Evolutionary conservation across 2,888 invertebrate genomes (phyloP).

Genomic region (Phalera bucephala): DNA sequence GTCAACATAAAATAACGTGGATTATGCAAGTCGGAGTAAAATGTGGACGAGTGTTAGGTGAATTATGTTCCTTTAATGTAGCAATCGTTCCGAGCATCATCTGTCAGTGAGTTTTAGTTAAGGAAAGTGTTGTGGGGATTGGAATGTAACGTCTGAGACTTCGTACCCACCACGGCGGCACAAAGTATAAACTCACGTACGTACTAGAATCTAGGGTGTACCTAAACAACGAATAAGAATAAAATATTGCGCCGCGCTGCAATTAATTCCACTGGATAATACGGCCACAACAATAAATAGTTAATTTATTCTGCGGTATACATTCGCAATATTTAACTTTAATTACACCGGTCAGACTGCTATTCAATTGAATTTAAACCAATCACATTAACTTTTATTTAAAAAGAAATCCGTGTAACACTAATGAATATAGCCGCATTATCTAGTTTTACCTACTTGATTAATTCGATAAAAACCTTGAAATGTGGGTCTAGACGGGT

Average conservation of each 20-base stretch:
- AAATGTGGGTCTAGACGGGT: slow-evolving; percentile 45
- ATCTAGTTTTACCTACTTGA: slow-evolving; percentile 15
- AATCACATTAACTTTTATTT: too few species aligned
- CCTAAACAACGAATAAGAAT: slow-evolving; percentile 9
- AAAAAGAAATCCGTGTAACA: too few species aligned
- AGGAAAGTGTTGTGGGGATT: slow-evolving; percentile 15
- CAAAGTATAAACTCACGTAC: slow-evolving; percentile 13
- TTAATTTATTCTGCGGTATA: neutral
- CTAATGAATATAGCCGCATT: neutral
- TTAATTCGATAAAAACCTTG: slow-evolving; percentile 28
- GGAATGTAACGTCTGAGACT: neutral
- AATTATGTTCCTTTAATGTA: slow-evolving; percentile 46
- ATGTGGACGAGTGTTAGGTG: slow-evolving; percentile 77
- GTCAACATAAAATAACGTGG: slow-evolving; percentile 77
- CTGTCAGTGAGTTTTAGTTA: slow-evolving; percentile 32
- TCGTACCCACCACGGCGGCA: slow-evolving; percentile 11
- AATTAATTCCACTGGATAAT: slow-evolving; percentile 18
- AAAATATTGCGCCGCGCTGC: slow-evolving; percentile 10
- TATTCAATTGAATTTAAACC: neutral
- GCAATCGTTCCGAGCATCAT: slow-evolving; percentile 28
- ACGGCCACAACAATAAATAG: slow-evolving; percentile 9
- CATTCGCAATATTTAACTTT: neutral
- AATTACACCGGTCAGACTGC: neutral
- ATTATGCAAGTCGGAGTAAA: slow-evolving; percentile 79
- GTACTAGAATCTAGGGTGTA: slow-evolving; percentile 9